Conservation (phyloP, 2,797 vertebrate genomes). For the Hozukius guyotensis region DNA sequence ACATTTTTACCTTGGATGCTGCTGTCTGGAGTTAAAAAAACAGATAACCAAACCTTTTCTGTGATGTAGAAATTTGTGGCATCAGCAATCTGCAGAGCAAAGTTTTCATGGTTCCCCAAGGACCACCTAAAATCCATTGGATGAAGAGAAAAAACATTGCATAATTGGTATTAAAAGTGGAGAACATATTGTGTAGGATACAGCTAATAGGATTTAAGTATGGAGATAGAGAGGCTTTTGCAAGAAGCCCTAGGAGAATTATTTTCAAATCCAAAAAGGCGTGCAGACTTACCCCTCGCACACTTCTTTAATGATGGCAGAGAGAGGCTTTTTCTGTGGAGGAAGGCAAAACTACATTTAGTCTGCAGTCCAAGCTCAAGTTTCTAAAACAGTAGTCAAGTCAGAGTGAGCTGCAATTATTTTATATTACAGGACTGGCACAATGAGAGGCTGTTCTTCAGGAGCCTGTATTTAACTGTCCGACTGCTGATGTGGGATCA, state of each 20-base stretch:
- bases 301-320: slow-evolving; percentile 98
- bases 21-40: neutral
- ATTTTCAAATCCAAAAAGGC: slow-evolving; percentile 7
- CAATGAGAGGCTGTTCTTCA: slow-evolving; percentile 34
- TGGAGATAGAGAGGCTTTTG: neutral
- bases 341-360: slow-evolving; percentile 56
- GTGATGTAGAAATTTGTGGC: slow-evolving; percentile 98
- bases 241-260: slow-evolving; percentile 8
- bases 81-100: slow-evolving; percentile 94
- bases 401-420: slow-evolving; percentile 53
- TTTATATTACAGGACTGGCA: slow-evolving; percentile 52
- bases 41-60: slow-evolving; percentile 88
- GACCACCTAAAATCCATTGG: slow-evolving; percentile 87
- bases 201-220: slow-evolving; percentile 27
- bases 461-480: slow-evolving; percentile 29
- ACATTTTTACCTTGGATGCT: neutral
- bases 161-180: slow-evolving; percentile 35
- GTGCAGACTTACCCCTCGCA: slow-evolving; percentile 93
- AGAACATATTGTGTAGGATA: slow-evolving; percentile 6
- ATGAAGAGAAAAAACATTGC: slow-evolving; percentile 5
- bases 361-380: slow-evolving; percentile 14
- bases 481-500: slow-evolving; percentile 26
- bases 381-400: slow-evolving; percentile 49
- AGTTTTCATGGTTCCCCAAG: slow-evolving; percentile 91
- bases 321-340: slow-evolving; percentile 96